Conservation (phyloP, 2,888 invertebrate species). For the Agrochola macilenta region DNA sequence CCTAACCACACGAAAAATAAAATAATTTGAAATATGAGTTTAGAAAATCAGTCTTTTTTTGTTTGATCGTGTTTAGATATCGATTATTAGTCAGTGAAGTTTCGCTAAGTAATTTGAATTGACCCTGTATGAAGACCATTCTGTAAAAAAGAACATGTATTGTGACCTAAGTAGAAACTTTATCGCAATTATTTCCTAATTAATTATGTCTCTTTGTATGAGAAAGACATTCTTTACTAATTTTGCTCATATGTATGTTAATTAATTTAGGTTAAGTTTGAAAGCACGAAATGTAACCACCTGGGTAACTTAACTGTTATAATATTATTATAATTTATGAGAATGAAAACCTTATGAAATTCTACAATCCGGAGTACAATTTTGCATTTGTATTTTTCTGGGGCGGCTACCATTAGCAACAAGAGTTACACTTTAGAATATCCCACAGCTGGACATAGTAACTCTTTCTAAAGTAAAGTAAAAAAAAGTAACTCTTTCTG, state of each 20-base stretch:
- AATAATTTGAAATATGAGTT: not conserved
- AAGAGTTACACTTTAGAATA: not conserved
- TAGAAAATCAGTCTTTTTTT: not conserved
- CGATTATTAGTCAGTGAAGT: not conserved
- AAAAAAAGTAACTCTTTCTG: not conserved
- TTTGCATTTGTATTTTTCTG: constrained; percentile 30
- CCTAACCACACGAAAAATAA: too few species aligned
- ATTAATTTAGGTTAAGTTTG: constrained; percentile 49
- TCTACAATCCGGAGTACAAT: constrained; percentile 14
- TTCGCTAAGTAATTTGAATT: not conserved
- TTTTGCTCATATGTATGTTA: constrained; percentile 58
- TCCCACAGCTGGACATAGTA: not conserved
- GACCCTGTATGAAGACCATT: constrained; percentile 23
- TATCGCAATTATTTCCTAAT: constrained; percentile 49
- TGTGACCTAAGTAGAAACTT: constrained; percentile 50
- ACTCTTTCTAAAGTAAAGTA: too few species aligned
- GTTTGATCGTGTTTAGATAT: not conserved
- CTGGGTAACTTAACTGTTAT: constrained; percentile 50
- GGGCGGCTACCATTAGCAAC: not conserved
- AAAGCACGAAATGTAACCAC: constrained; percentile 58
- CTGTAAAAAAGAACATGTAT: constrained; percentile 34
- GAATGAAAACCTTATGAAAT: constrained; percentile 9
- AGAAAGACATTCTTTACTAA: constrained; percentile 44
- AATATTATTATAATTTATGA: not conserved
- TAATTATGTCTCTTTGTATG: constrained; percentile 36